Evolutionary conservation across 1,140 invertebrate species (phyloP).

Genomic region (Calliopsis andreniformis): DNA sequence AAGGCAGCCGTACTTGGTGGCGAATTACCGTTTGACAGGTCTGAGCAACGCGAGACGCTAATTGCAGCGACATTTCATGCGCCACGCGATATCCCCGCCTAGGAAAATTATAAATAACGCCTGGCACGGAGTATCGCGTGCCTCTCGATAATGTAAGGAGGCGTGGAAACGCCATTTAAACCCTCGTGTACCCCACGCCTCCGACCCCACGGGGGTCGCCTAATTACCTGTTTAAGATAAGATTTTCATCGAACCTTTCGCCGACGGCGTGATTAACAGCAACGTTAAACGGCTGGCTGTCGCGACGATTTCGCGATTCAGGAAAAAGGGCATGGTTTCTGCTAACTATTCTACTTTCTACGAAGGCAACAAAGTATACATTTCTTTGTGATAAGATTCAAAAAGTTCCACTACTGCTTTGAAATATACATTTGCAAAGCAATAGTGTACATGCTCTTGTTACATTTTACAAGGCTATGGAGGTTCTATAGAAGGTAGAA

Average conservation of each 20-base stretch:
- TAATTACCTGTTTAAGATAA: constrained; percentile 71
- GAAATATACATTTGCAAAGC: no score
- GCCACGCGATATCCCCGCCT: constrained; percentile 10
- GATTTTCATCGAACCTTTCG: constrained; percentile 64
- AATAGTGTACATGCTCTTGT: no score
- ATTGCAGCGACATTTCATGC: constrained; percentile 46
- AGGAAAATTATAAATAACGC: constrained; percentile 66
- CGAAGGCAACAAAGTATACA: no score
- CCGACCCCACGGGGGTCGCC: constrained; percentile 48
- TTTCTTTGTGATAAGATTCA: no score
- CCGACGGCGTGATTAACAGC: constrained; percentile 55
- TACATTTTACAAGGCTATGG: no score
- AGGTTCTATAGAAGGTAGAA: no score
- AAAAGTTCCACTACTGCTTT: no score
- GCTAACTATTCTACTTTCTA: no score
- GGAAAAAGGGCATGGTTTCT: no score
- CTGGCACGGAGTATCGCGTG: constrained; percentile 49
- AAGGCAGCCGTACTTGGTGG: neutral
- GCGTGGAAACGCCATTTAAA: constrained; percentile 53
- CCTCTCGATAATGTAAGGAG: constrained; percentile 56
- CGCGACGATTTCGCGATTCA: neutral
- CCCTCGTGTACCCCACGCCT: constrained; percentile 35
- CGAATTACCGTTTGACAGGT: neutral
- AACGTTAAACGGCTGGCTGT: constrained; percentile 28
- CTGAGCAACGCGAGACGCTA: constrained; percentile 25